These are phyloP conservation scores for Agriopis aurantiaria DNA, from an alignment of 2,888 invertebrate species.

Conservation along the genomic window DNA sequence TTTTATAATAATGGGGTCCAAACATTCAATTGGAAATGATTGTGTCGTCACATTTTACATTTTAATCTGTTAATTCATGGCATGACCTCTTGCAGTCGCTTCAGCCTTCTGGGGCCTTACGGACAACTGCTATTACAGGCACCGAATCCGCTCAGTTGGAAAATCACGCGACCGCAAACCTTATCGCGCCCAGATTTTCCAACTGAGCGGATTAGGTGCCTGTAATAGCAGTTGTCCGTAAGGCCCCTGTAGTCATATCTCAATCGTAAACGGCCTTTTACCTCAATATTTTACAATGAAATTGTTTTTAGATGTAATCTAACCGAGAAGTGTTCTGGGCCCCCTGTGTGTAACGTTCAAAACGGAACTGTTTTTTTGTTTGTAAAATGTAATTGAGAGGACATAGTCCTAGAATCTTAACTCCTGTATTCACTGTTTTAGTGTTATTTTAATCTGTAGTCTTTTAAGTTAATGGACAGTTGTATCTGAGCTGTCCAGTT, in stretches of 20 bases:
- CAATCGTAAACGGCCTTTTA: constrained; percentile 57
- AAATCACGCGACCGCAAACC: no score
- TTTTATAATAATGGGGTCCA: constrained; percentile 8
- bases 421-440: constrained; percentile 8
- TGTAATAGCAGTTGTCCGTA: no score
- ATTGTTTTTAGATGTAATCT: constrained; percentile 58
- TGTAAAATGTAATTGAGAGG: constrained; percentile 48
- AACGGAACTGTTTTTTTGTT: constrained; percentile 49
- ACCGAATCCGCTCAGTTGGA: no score
- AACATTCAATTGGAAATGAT: not conserved
- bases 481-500: constrained; percentile 45
- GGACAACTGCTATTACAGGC: no score
- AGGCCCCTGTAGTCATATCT: constrained; percentile 50
- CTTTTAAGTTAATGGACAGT: constrained; percentile 47
- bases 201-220: no score
- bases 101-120: no score
- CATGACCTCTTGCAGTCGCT: constrained; percentile 26
- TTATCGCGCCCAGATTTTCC: no score
- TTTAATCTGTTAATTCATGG: constrained; percentile 7
- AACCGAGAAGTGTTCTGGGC: constrained; percentile 70
- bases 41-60: not conserved
- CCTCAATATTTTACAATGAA: constrained; percentile 68
- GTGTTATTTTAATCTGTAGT: constrained; percentile 51
- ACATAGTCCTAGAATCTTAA: constrained; percentile 50
- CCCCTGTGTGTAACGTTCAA: constrained; percentile 40